Conservation (phyloP, 2,113 vertebrate species). For the Syngnathoides biaculeatus region DNA sequence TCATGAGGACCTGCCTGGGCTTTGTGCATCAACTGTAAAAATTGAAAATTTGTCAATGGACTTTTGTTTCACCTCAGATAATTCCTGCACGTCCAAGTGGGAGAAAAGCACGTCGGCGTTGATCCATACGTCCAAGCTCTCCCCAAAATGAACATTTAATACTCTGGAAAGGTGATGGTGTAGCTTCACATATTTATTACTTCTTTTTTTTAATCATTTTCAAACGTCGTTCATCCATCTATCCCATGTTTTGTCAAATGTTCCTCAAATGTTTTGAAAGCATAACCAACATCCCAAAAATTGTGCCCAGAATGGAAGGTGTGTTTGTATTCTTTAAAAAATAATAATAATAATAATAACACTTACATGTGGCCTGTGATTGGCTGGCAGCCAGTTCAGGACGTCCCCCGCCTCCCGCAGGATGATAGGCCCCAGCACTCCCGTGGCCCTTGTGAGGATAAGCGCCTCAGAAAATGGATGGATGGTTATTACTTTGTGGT, state of each 20-base stretch:
- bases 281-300: background rate
- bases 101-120: background rate
- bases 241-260: slow-evolving; percentile 34
- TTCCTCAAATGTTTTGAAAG: slow-evolving; percentile 13
- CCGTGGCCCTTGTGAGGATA: no score
- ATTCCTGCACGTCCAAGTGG: slow-evolving; percentile 32
- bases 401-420: no score
- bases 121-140: background rate
- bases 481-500: background rate
- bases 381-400: no score
- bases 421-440: no score
- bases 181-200: slow-evolving; percentile 53
- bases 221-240: slow-evolving; percentile 1
- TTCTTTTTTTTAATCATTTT: slow-evolving; percentile 12
- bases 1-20: no score
- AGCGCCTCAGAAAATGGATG: no score
- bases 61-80: slow-evolving; percentile 42
- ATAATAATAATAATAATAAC: background rate
- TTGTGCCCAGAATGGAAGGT: slow-evolving; percentile 4
- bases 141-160: slow-evolving; percentile 20
- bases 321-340: slow-evolving; percentile 22
- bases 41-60: background rate
- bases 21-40: background rate
- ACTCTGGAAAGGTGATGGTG: slow-evolving; percentile 26
- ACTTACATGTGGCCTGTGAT: no score